These are phyloP conservation scores for Drosophila carrolli DNA, from an alignment of 1,140 invertebrate species.

Conservation along the genomic window DNA sequence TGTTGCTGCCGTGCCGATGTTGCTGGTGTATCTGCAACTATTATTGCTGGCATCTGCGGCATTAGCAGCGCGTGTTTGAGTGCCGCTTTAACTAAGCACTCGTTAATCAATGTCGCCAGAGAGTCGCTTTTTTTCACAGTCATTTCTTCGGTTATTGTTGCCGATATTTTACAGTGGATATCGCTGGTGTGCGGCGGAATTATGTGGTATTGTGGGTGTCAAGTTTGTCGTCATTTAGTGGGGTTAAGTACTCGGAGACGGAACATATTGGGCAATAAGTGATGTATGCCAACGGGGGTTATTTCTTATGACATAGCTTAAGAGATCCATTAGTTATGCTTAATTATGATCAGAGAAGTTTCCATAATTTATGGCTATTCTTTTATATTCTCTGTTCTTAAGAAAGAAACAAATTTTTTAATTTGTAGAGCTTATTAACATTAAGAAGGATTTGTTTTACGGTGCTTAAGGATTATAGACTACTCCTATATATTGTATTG, in stretches of 20 bases:
- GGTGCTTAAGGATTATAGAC: no score
- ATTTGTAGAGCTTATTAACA: no score
- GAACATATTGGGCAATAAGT: background rate
- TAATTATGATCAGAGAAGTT: background rate
- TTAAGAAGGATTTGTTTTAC: no score
- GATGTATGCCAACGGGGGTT: background rate
- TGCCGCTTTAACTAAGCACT: conserved; percentile 63
- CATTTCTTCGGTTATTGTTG: conserved; percentile 1
- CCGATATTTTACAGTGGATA: conserved; percentile 5
- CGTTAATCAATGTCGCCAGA: conserved; percentile 68
- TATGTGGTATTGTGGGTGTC: conserved; percentile 18
- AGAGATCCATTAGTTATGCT: background rate
- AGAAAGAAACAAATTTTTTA: no score
- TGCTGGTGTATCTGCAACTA: conserved; percentile 30
- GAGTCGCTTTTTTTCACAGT: conserved; percentile 15
- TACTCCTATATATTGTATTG: no score
- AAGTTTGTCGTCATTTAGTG: conserved; percentile 4
- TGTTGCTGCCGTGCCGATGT: conserved; percentile 12
- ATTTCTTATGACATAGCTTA: background rate
- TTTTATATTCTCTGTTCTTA: no score
- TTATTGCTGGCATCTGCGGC: conserved; percentile 29
- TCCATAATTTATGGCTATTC: no score
- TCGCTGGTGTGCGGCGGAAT: conserved; percentile 1
- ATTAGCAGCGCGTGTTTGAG: conserved; percentile 75
- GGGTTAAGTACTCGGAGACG: conserved; percentile 7